phyloP scores from a whole-genome alignment of 2,888 invertebrate genomes.

The Sinohyriopsis cumingii region DNA sequence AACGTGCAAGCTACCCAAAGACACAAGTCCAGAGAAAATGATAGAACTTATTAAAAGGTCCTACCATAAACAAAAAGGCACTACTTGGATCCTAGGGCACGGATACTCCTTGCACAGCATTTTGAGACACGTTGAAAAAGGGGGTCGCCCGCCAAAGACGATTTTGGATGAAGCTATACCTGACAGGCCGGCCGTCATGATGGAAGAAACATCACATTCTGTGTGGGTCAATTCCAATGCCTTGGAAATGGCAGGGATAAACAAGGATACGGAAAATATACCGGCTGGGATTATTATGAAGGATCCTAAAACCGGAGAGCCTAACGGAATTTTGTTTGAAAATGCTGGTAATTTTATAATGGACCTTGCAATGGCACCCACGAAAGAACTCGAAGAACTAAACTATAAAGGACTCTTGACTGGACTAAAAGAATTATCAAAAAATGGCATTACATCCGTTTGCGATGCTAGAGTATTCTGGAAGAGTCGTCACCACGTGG shows the following conservation, averaged over 20 bases:
- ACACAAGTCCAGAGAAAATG: constrained; percentile 5
- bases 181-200: constrained; percentile 19
- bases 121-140: constrained; percentile 11
- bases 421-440: constrained; percentile 7
- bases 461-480: constrained; percentile 28
- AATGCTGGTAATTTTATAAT: constrained; percentile 20
- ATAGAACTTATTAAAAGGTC: constrained; percentile 6
- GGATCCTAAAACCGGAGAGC: constrained; percentile 10
- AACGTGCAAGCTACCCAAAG: constrained; percentile 9
- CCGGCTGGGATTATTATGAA: constrained; percentile 30
- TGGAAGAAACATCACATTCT: constrained; percentile 37
- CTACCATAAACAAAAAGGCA: constrained; percentile 6
- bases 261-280: constrained; percentile 5
- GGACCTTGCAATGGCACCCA: constrained; percentile 18
- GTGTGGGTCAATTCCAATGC: constrained; percentile 33
- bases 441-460: constrained; percentile 24
- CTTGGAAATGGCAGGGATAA: constrained; percentile 11
- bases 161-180: constrained; percentile 20
- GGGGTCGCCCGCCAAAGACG: constrained; percentile 11
- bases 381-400: constrained; percentile 2
- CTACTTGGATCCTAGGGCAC: constrained; percentile 22
- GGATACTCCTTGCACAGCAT: constrained; percentile 24
- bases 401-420: constrained; percentile 19
- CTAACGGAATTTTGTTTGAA: constrained; percentile 34
- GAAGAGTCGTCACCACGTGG: constrained; percentile 15